Conservation (phyloP, 1,140 invertebrate species). For the Chymomyza costata region DNA sequence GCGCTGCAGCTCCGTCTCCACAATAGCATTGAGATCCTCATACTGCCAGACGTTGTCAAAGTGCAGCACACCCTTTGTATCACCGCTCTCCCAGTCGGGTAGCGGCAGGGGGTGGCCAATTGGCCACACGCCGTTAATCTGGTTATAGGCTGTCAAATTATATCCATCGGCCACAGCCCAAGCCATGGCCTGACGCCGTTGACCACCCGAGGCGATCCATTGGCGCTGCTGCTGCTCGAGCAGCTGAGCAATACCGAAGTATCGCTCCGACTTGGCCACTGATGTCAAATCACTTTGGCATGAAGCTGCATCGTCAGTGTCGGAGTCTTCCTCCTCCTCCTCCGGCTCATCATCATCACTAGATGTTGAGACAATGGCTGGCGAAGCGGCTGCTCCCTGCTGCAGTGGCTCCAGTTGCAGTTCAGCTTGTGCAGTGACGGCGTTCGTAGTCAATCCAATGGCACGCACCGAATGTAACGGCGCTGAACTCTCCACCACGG, state of each 20-base stretch:
- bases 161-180: slow-evolving; percentile 67
- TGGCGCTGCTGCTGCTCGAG: slow-evolving; percentile 49
- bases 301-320: slow-evolving; percentile 11
- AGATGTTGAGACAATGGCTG: slow-evolving; percentile 55
- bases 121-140: slow-evolving; percentile 78
- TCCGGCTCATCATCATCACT: slow-evolving; percentile 46
- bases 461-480: slow-evolving; percentile 34
- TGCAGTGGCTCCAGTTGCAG: slow-evolving; percentile 24
- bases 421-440: slow-evolving; percentile 47
- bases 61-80: slow-evolving; percentile 75
- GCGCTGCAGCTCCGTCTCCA: slow-evolving; percentile 85
- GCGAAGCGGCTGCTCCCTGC: slow-evolving; percentile 28
- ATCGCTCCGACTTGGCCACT: slow-evolving; percentile 61
- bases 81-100: slow-evolving; percentile 79
- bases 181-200: slow-evolving; percentile 10
- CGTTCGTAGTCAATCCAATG: slow-evolving; percentile 68
- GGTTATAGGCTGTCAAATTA: slow-evolving; percentile 74
- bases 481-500: slow-evolving; percentile 16
- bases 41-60: slow-evolving; percentile 80
- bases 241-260: slow-evolving; percentile 59
- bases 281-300: slow-evolving; percentile 62
- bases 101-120: slow-evolving; percentile 81
- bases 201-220: slow-evolving; percentile 9
- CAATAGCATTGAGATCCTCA: slow-evolving; percentile 84
- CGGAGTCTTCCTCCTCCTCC: slow-evolving; percentile 24